Percentiles rank a stretch among this genome's conserved stretches.
phyloP scores from a whole-genome alignment of 2,888 invertebrate species.

The Pycnomerus fuliginosus region DNA sequence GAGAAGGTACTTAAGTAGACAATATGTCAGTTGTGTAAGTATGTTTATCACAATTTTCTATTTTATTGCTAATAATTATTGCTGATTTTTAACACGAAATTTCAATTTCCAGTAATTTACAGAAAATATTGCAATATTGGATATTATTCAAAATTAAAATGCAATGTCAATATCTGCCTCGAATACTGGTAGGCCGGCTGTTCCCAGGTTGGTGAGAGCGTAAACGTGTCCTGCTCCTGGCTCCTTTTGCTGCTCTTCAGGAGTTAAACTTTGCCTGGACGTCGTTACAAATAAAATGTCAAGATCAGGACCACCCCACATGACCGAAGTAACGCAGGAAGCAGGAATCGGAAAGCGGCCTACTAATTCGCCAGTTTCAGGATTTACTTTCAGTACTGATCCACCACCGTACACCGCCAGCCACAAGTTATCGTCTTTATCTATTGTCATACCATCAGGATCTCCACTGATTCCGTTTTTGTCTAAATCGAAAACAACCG shows the following conservation, averaged over 20 bases:
- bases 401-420: conserved; percentile 64
- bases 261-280: conserved; percentile 37
- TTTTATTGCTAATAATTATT: too few species aligned
- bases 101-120: too few species aligned
- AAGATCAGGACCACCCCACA: conserved; percentile 60
- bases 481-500: conserved; percentile 34
- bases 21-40: too few species aligned
- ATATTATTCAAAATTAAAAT: too few species aligned
- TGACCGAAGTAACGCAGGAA: conserved; percentile 58
- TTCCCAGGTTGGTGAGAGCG: conserved; percentile 33
- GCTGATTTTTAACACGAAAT: too few species aligned
- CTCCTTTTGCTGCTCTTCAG: conserved; percentile 34
- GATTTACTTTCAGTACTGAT: conserved; percentile 57
- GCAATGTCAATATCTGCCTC: conserved; percentile 26
- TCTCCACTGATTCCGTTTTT: conserved; percentile 20
- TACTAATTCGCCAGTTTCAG: conserved; percentile 51
- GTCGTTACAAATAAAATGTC: conserved; percentile 63
- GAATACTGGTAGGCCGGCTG: conserved; percentile 33
- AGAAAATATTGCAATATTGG: too few species aligned
- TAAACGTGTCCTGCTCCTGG: conserved; percentile 50
- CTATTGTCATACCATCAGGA: conserved; percentile 66
- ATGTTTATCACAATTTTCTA: too few species aligned
- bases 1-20: too few species aligned
- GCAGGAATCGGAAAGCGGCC: conserved; percentile 53
- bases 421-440: conserved; percentile 75